These are phyloP conservation scores for Haliclona indistincta DNA, from an alignment of 37 sponge, comb jelly and placozoan genomes.

Conservation along the genomic window DNA sequence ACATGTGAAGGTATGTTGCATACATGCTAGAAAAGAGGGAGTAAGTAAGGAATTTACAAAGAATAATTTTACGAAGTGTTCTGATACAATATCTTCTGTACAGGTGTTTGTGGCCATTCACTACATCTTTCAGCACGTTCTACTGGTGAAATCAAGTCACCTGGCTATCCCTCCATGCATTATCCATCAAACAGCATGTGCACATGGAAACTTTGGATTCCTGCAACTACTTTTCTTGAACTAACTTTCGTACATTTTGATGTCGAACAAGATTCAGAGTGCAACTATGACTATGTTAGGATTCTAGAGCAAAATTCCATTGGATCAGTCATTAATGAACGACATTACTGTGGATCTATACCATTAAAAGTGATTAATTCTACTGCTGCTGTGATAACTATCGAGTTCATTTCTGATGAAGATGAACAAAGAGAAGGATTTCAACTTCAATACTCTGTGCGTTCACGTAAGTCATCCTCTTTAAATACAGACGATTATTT, in stretches of 20 bases:
- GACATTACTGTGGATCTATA: neutral
- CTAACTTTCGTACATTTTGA: slow-evolving; percentile 24
- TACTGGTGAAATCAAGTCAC: neutral
- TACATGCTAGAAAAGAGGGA: neutral
- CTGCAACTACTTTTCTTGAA: neutral
- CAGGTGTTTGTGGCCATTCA: neutral
- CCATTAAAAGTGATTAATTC: neutral
- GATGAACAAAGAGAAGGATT: slow-evolving; percentile 26
- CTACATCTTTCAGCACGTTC: neutral
- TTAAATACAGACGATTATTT: neutral
- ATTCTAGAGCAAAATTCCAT: neutral
- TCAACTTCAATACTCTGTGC: neutral
- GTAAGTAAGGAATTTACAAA: neutral
- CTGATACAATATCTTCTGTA: neutral
- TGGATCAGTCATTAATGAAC: slow-evolving; percentile 1
- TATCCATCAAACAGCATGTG: slow-evolving; percentile 26
- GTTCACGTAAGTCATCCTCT: neutral
- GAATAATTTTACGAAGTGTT: neutral
- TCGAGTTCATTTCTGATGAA: slow-evolving; percentile 43
- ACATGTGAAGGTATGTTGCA: no score
- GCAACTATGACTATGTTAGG: slow-evolving; percentile 28
- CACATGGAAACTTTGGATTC: slow-evolving; percentile 34
- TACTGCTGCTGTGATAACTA: neutral
- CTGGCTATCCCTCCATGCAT: slow-evolving; percentile 21
- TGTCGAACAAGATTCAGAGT: slow-evolving; percentile 10